Evolutionary conservation across 30 jellyfish, hydroid and myxozoan genomes (phyloP).

Genomic region (Rhopilema esculentum): DNA sequence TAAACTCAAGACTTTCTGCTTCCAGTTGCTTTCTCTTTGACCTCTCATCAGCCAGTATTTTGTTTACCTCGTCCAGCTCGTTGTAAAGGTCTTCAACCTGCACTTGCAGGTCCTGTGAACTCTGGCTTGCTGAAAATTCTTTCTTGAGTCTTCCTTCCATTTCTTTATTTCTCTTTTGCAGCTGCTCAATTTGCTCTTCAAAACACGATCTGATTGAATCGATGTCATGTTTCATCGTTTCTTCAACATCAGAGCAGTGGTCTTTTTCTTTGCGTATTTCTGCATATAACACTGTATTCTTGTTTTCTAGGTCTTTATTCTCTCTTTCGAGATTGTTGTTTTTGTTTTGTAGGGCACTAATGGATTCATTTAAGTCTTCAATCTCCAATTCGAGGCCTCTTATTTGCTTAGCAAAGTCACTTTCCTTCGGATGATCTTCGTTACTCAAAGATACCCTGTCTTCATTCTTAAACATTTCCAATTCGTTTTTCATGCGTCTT

Average conservation of each 20-base stretch:
- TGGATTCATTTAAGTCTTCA: neutral
- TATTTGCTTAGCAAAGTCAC: neutral
- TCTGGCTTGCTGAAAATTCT: neutral
- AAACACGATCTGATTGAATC: slow-evolving; percentile 40
- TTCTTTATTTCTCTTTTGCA: slow-evolving; percentile 26
- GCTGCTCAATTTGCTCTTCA: slow-evolving; percentile 34
- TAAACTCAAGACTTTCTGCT: slow-evolving; percentile 50
- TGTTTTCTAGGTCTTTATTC: slow-evolving; percentile 18
- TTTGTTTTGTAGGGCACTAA: slow-evolving; percentile 29
- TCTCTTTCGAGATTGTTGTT: slow-evolving; percentile 30
- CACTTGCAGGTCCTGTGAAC: slow-evolving; percentile 11
- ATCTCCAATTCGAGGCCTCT: slow-evolving; percentile 24
- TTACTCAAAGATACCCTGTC: neutral
- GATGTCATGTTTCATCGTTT: slow-evolving; percentile 58
- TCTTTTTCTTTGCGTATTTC: slow-evolving; percentile 44
- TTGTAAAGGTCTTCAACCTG: slow-evolving; percentile 57
- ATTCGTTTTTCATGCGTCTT: slow-evolving; percentile 3
- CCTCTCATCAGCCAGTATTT: slow-evolving; percentile 52
- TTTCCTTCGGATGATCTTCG: neutral
- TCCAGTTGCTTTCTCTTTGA: slow-evolving; percentile 47
- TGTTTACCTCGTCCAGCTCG: slow-evolving; percentile 60
- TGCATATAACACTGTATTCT: slow-evolving; percentile 15
- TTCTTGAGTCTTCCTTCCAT: slow-evolving; percentile 17
- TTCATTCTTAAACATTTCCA: slow-evolving; percentile 5
- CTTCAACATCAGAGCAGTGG: slow-evolving; percentile 51